Evolutionary conservation across 2,113 vertebrate species (phyloP), one percentile per base, ranked within the genome.

Genomic region (Platanista minor): DNA sequence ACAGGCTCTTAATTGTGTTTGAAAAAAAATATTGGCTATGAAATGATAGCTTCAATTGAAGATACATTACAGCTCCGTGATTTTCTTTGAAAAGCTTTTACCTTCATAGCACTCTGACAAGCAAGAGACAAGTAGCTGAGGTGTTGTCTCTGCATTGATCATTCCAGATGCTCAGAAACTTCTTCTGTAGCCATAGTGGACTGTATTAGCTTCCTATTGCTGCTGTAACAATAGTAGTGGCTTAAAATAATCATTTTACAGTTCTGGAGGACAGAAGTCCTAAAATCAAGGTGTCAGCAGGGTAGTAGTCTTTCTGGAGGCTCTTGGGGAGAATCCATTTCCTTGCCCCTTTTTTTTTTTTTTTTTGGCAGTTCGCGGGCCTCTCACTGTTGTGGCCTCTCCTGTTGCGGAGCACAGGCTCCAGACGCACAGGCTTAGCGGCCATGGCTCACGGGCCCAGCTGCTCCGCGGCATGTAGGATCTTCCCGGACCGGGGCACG

Each of bases 31-130:
- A 64, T 39, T 91, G 23, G 31, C 82, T 86, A 15, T 94, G 57
- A 92, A 57, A 67, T 59, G 83, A 89, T 57, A 75, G 8, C 29
- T 87, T 86, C 49, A 39, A 12, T 4, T 61, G n/a, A 87, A 90
- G 69, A 33, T 87, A 74, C 10, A 21, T 78, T 78, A 54, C 6
- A 95, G 18, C 25, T 71, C 74, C 69, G 49, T 36, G 64, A 77
- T 95, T 83, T 72, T 93, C 66, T 94, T 90, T 27, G 59, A 33
- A 66, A 81, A 81, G 21, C 41, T 95, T 94, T 88, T 85, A 62
- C 75, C 83, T 62, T 78, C 31, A 41, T 71, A 87, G 36, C 7
- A 31, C 59, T 72, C 69, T 39, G n/a, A 94, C 27, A 17, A 90
- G 74, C 72, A 82, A 18, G 49, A 75, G 27, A 61, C 11, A 54